Conservation (phyloP, 2,113 vertebrate species). For the Sceloporus undulatus region DNA sequence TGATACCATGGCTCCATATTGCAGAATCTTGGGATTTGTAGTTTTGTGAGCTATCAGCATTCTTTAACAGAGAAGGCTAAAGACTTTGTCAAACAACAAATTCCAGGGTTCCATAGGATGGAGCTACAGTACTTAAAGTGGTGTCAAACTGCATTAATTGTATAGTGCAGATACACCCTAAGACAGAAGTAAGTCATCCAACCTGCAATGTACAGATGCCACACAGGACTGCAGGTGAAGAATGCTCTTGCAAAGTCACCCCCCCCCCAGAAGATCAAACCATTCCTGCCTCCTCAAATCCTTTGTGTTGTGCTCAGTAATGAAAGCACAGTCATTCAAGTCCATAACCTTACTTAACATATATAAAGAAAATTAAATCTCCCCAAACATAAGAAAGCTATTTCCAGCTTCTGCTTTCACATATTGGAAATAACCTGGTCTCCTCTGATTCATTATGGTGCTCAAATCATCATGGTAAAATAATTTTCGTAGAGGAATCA, state of each 20-base stretch:
- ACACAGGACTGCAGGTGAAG: not conserved
- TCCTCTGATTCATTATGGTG: slow-evolving; percentile 63
- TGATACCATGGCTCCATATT: too few relatives aligned
- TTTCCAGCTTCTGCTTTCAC: slow-evolving; percentile 23
- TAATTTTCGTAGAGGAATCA: slow-evolving; percentile 26
- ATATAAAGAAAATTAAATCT: not conserved
- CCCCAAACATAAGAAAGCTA: slow-evolving; percentile 17
- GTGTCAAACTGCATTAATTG: too few relatives aligned
- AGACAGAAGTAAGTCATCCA: not conserved
- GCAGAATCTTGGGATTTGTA: too few relatives aligned
- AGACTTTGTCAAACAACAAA: too few relatives aligned
- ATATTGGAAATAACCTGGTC: slow-evolving; percentile 25
- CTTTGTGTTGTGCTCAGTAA: not conserved
- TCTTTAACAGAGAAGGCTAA: too few relatives aligned
- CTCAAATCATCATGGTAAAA: slow-evolving; percentile 58
- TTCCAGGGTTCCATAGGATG: too few relatives aligned
- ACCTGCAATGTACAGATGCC: not conserved
- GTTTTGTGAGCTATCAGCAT: too few relatives aligned
- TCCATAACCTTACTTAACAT: slow-evolving; percentile 1
- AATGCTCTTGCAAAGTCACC: accelerated
- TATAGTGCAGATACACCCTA: too few relatives aligned
- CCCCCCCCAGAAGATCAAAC: not conserved
- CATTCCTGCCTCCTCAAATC: not conserved
- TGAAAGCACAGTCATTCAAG: not conserved
- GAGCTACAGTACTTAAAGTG: too few relatives aligned